These are phyloP conservation scores for Callipepla californica DNA, from an alignment of 2,113 vertebrate genomes.

Conservation along the genomic window DNA sequence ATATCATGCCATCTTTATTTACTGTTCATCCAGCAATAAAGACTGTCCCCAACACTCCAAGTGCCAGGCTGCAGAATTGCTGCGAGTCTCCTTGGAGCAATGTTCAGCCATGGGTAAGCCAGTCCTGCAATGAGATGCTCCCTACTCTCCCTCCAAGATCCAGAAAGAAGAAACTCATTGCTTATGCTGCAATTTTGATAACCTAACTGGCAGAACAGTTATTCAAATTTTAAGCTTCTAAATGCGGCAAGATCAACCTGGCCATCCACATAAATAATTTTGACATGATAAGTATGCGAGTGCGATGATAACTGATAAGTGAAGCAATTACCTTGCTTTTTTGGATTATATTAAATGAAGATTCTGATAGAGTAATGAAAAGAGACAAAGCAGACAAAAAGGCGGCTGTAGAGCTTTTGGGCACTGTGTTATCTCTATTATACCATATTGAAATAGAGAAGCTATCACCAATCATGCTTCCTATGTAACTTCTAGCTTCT, in stretches of 20 bases:
- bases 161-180: constrained; percentile 77
- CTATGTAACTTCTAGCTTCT: constrained; percentile 86
- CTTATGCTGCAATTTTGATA: constrained; percentile 82
- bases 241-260: constrained; percentile 85
- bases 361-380: constrained; percentile 90
- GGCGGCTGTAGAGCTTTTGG: constrained; percentile 84
- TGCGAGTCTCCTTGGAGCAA: constrained; percentile 22
- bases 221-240: constrained; percentile 86
- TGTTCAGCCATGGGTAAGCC: constrained; percentile 25
- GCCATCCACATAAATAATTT: constrained; percentile 90
- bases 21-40: constrained; percentile 61
- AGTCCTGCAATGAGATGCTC: constrained; percentile 9
- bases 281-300: constrained; percentile 87
- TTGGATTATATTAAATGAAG: constrained; percentile 90
- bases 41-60: constrained; percentile 7
- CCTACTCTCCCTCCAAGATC: constrained; percentile 23
- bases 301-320: constrained; percentile 88
- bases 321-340: constrained; percentile 89
- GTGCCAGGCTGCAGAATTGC: constrained; percentile 6
- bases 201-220: constrained; percentile 85
- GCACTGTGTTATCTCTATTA: constrained; percentile 87
- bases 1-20: constrained; percentile 56
- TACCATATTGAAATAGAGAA: constrained; percentile 88
- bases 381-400: constrained; percentile 89
- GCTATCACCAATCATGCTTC: constrained; percentile 87